A percentile compares a stretch with the other conserved stretches of the same genome.
Evolutionary conservation across 2,888 invertebrate species (phyloP).

Genomic region (Sturmia bella): DNA sequence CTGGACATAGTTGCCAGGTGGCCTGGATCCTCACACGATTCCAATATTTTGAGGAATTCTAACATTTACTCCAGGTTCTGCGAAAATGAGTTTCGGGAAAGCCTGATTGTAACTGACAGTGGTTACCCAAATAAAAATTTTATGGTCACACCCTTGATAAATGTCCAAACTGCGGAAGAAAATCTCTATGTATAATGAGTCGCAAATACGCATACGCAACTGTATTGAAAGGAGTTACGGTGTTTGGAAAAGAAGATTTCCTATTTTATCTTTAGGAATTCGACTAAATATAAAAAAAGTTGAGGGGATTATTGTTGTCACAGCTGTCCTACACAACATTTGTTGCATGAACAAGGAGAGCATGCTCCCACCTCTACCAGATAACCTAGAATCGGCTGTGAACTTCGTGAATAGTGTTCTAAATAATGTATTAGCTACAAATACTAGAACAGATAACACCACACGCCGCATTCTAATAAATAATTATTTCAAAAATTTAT

Average conservation of each 20-base stretch:
- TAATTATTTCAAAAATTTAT: too few species aligned
- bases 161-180: constrained; percentile 22
- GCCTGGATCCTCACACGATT: constrained; percentile 58
- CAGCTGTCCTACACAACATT: background rate
- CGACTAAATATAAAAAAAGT: background rate
- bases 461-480: too few species aligned
- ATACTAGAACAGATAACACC: background rate
- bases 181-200: background rate
- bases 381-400: background rate
- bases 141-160: constrained; percentile 48
- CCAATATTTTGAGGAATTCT: constrained; percentile 52
- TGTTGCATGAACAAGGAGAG: background rate
- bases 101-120: constrained; percentile 60
- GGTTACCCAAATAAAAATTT: constrained; percentile 55
- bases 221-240: background rate
- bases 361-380: background rate
- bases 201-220: constrained; percentile 26
- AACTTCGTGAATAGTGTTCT: background rate
- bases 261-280: background rate
- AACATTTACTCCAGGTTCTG: constrained; percentile 53
- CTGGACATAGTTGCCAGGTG: constrained; percentile 53
- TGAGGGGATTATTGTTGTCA: background rate
- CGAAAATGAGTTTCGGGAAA: constrained; percentile 40
- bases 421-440: background rate
- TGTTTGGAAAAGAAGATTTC: constrained; percentile 1